phyloP scores from a whole-genome alignment of 2,797 vertebrate genomes.

The Limosa lapponica region DNA sequence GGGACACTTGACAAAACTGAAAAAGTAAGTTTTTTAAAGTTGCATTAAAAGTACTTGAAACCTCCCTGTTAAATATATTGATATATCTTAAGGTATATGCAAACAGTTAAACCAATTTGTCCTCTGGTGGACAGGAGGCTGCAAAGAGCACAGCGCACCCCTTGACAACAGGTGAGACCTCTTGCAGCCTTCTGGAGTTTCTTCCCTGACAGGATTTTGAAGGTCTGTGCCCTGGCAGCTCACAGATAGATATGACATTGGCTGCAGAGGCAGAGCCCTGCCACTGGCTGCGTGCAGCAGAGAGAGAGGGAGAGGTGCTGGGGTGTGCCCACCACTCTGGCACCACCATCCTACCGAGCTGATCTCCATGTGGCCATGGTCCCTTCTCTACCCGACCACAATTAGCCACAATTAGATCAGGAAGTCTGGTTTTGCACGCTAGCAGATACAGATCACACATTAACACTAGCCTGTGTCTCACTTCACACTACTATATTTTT shows the following conservation, averaged over 20 bases:
- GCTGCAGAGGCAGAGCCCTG: not conserved
- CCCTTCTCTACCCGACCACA: not conserved
- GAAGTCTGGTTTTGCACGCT: not conserved
- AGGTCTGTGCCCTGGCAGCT: not conserved
- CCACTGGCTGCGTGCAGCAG: not conserved
- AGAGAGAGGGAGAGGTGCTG: accelerated
- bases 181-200: not conserved
- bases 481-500: not conserved
- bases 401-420: not conserved
- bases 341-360: not conserved
- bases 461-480: not conserved
- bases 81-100: not conserved
- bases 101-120: not conserved
- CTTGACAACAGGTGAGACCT: not conserved
- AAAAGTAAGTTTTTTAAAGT: not conserved
- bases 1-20: not conserved
- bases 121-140: not conserved
- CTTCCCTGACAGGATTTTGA: not conserved
- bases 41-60: not conserved
- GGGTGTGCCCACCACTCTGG: not conserved
- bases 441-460: not conserved
- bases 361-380: accelerated
- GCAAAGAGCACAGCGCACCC: not conserved
- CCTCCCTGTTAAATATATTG: not conserved
- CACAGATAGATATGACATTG: accelerated